These are phyloP conservation scores for Phylloscopus whistleri DNA, from an alignment of 2,113 vertebrate genomes.

Conservation along the genomic window DNA sequence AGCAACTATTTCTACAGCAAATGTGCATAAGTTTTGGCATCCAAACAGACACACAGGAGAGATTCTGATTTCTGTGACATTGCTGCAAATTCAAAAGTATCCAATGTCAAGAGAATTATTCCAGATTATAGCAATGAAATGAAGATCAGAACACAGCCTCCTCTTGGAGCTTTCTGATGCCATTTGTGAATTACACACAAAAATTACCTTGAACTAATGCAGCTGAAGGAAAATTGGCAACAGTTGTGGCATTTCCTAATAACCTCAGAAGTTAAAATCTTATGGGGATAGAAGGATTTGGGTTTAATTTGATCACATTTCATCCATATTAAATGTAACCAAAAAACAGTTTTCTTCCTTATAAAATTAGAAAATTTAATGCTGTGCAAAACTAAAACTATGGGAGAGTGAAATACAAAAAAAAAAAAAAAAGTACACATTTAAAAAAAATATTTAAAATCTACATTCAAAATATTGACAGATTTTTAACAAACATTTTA, in stretches of 20 bases:
- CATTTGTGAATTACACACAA: constrained; percentile 15
- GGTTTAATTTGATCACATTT: neutral
- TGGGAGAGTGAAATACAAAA: neutral
- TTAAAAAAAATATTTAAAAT: neutral
- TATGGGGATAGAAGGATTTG: neutral
- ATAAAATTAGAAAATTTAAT: neutral
- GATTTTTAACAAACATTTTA: neutral
- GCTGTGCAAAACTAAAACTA: neutral
- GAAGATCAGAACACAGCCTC: neutral
- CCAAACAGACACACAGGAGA: neutral
- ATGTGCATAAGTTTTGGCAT: neutral
- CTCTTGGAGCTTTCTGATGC: neutral
- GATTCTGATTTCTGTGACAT: neutral
- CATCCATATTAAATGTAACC: neutral
- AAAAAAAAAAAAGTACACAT: neutral
- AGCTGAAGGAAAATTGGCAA: neutral
- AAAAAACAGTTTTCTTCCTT: neutral
- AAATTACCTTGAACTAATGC: neutral
- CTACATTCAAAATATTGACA: neutral
- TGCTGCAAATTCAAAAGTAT: neutral
- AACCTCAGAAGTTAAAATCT: neutral
- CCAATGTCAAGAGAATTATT: constrained; percentile 6
- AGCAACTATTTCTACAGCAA: neutral
- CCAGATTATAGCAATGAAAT: neutral
- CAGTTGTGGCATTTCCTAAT: neutral